Evolutionary conservation across 1,140 invertebrate species (phyloP), one percentile per base, ranked within the genome.

Genomic region (Trialeurodes vaporariorum): DNA sequence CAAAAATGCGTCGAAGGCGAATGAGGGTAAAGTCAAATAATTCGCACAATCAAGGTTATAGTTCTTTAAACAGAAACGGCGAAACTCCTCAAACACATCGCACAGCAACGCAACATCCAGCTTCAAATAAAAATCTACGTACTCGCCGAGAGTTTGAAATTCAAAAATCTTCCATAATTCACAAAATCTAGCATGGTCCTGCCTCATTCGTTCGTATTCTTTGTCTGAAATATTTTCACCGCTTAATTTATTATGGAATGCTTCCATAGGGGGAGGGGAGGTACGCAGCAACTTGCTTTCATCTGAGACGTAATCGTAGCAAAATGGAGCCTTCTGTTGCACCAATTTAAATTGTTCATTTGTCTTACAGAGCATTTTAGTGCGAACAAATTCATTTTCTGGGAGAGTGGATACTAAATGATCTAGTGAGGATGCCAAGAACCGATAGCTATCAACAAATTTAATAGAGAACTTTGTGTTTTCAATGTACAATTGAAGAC

Each of bases 51-150:
- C 66, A n/a, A 67, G 34, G 24, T 22, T 22, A 25, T 67, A 67
- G 17, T 21, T 63, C n/a, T 27, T 40, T 22, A 63, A 24, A 49
- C 66, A 63, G 9, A 40, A 21, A 12, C 24, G 17, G 2, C 27
- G 25, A 24, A 65, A 65, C 21, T 40, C 62, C 27, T 67, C 25
- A 24, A 67, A 67, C 9, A 40, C 34, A 25, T 67, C 66, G 12
- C n/a, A 24, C 13, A 61, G 61, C 9, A 34, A 21, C 22, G 17
- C 13, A 22, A 59, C 58, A 66, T 66, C 26, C 13, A 61, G 25
- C 24, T 61, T 67, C 22, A 67, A 27, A 23, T 61, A 67, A 1
- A 61, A 27, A 25, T 67, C 66, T 12, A 25, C 27, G 27, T 63
- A 63, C 25, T 67, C 61, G 2, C 61, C 66, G 5, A 67, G 24